These are phyloP conservation scores for Zophobas atratus DNA, from an alignment of 1,140 invertebrate genomes.

Conservation along the genomic window DNA sequence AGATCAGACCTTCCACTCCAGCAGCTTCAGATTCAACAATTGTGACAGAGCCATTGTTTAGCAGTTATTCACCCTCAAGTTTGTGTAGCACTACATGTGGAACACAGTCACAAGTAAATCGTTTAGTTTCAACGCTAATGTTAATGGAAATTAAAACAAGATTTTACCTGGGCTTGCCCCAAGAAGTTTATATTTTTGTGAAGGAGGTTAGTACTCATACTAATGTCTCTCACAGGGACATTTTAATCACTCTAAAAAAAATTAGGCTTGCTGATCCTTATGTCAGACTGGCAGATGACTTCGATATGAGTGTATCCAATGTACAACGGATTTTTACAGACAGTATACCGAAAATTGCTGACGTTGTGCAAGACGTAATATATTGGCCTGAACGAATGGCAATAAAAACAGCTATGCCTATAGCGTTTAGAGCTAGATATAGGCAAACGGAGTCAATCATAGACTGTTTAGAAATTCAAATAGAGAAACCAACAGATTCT, in stretches of 20 bases:
- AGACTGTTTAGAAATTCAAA: conserved; percentile 65
- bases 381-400: not conserved
- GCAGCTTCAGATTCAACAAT: no score
- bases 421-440: conserved; percentile 56
- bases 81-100: no score
- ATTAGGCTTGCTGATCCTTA: not conserved
- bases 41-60: no score
- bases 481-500: conserved; percentile 60
- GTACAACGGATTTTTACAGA: not conserved
- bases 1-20: no score
- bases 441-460: conserved; percentile 53
- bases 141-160: not conserved
- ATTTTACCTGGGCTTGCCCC: not conserved
- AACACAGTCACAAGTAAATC: no score
- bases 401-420: conserved; percentile 49
- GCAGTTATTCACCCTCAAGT: no score
- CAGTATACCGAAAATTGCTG: not conserved
- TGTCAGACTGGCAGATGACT: not conserved
- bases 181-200: not conserved
- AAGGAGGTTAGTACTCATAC: not conserved
- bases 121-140: not conserved
- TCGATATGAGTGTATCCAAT: not conserved
- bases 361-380: not conserved
- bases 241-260: not conserved
- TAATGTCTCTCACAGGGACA: not conserved